Evolutionary conservation across 2,888 invertebrate species (phyloP), one percentile per base, ranked within the genome.

Genomic region (Epinotia bilunana): DNA sequence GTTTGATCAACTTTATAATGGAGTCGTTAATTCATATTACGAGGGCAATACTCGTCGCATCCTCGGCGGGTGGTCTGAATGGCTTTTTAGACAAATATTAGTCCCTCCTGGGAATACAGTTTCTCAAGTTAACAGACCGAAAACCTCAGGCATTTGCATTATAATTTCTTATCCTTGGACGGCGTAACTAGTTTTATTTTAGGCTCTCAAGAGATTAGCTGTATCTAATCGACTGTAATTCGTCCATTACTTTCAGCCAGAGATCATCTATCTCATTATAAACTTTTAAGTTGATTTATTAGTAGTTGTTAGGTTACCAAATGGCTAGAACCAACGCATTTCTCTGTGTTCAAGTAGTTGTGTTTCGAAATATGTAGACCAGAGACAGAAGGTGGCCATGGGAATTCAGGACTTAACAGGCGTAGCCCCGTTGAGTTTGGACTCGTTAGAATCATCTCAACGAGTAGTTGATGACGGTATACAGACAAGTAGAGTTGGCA

Each of bases 1-100:
- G 64, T 71, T 65, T 64, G 23, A 70, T 70, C 74, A 64, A 74
- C 53, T 74, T 65, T 28, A 53, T 71, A 71, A 74, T 71, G 70
- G 65, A 74, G 70, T 71, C 74, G 58, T 70, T 68, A 61, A 73
- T 73, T 69, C 39, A 49, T 74, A 74, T 74, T 74, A 74, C 64
- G 69, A n/a, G 28, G 64, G 60, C 49, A 64, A 64, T 70, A 64
- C 60, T 43, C 65, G 70, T 28, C 12, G 23, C 20, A 23, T 55
- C 46, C 46, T 64, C 70, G 74, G 60, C 69, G 57, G 63, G 67
- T 67, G 49, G 16, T 55, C 68, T 23, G 61, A 53, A 69, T 71
- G 13, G 68, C 68, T 68, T 73, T 73, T 67, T 71, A 61, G 74
- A 71, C 55, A 71, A 74, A 74, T 65, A 71, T 61, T 61, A 55